Base-by-base conservation (phyloP, 2,113 vertebrate species). In the Trinectes maculatus region DNA sequence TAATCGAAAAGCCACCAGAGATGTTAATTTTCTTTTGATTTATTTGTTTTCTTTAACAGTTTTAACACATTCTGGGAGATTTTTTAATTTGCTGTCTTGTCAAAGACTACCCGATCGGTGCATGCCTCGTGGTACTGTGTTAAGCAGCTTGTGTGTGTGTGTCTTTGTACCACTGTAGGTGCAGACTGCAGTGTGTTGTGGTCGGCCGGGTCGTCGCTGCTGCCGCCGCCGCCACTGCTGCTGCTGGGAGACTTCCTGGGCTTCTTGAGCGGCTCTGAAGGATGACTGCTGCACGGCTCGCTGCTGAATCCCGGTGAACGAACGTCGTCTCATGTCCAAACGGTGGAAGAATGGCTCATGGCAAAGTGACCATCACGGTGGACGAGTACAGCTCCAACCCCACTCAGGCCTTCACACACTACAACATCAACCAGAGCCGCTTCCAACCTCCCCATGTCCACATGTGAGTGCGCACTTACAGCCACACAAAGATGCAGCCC, bases 361-460 rank as follows among this genome's bases (percentile, higher is more conserved):
- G 96, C 91, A 98, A 99, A 94, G 95, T 96, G 92, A 95, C 95
- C 92, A 91, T 99, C 71, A 88, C 95, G 26, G 97, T 99, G 95
- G 97, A 99, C 88, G 97, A 98, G 82, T 99, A 98, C 93, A 98
- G 97, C 92, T 97, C 96, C 74, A 99, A 99, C 91, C 97, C 97
- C 21, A 99, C 97, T 24, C 97, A 99, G 92, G 97, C 97, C 16
- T 99, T 98, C 63, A 99, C 97, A 0, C 96, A 99, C 86, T 99
- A 99, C 94, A 99, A 99, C 91, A 99, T 99, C 78, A 99, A 99
- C 82, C 97, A 99, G 96, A 99, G 97, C 94, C 90, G 97, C 82
- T 99, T 99, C 93, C 97, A 99, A 89, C 97, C 97, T 28, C 97
- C 97, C 1, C 96, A 99, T 1, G 96, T 99, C 80, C 97, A 99